These are phyloP conservation scores for Dicyrtoma fusca DNA, from an alignment of 2,888 invertebrate species.

Conservation along the genomic window DNA sequence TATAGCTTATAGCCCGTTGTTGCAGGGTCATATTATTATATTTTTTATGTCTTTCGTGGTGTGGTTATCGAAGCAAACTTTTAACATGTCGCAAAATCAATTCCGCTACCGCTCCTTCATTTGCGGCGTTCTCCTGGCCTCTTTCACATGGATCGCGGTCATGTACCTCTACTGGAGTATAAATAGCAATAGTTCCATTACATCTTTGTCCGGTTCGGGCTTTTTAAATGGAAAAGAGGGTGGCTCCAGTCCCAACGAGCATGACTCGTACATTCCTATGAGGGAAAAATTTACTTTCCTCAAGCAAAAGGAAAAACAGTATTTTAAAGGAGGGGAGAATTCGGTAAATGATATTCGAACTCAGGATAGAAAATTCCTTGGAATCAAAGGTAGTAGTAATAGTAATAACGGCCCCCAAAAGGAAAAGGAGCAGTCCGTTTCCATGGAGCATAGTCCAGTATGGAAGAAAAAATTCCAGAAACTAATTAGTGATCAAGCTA, in stretches of 20 bases:
- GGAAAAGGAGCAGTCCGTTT: background rate
- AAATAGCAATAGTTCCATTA: constrained; percentile 16
- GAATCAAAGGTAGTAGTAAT: constrained; percentile 21
- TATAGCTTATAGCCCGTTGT: background rate
- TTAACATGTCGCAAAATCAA: constrained; percentile 11
- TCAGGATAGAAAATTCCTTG: background rate
- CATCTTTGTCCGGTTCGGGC: background rate
- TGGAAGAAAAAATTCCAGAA: constrained; percentile 51
- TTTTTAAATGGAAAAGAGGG: too few relatives aligned
- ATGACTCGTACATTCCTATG: constrained; percentile 32
- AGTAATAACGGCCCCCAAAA: background rate
- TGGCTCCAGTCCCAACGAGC: background rate
- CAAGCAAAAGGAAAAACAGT: constrained; percentile 12
- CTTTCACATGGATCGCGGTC: constrained; percentile 74
- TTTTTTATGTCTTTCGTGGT: background rate
- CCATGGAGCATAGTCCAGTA: constrained; percentile 18
- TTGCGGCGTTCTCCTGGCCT: constrained; percentile 74
- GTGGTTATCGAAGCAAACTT: too few relatives aligned
- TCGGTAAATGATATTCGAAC: background rate
- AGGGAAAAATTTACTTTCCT: constrained; percentile 15
- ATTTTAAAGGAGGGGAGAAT: constrained; percentile 10
- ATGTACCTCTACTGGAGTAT: constrained; percentile 67
- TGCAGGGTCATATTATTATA: background rate
- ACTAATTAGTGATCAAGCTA: constrained; percentile 43
- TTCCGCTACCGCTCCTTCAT: constrained; percentile 66